A percentile compares a stretch with the other conserved stretches of the same genome.
Evolutionary conservation across 2,797 vertebrate genomes (phyloP).

Genomic region (Melanotaenia trifasciata): DNA sequence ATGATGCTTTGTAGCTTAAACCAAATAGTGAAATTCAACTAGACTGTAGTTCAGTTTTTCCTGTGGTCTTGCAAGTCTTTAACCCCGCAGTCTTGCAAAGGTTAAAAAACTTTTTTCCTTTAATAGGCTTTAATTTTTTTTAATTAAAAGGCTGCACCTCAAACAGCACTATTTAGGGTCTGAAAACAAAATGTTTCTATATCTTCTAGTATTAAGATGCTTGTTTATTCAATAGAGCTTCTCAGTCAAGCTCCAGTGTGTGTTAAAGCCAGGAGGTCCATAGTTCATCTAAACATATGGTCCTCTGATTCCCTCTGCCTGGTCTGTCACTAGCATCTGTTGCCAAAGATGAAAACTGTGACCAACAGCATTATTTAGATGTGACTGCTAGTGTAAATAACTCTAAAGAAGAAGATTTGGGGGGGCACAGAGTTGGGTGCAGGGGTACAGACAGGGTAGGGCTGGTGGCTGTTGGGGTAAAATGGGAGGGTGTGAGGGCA

Average conservation of each 20-base stretch:
- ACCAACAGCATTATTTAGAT: conserved; percentile 78
- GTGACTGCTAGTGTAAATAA: conserved; percentile 52
- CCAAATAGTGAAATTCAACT: too few relatives aligned
- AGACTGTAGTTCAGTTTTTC: too few relatives aligned
- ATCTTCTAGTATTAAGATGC: neutral
- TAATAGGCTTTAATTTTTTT: too few relatives aligned
- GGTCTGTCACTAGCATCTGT: conserved; percentile 90
- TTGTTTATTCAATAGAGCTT: conserved; percentile 1
- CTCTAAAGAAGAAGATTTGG: conserved; percentile 15
- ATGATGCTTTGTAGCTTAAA: too few relatives aligned
- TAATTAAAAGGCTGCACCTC: too few relatives aligned
- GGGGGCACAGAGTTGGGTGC: conserved; percentile 26
- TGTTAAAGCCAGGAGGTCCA: conserved; percentile 73
- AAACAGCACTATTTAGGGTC: neutral
- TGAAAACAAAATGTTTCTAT: neutral
- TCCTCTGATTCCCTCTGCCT: conserved; percentile 89
- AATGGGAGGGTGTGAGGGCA: conserved; percentile 64
- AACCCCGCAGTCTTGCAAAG: too few relatives aligned
- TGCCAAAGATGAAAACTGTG: conserved; percentile 89
- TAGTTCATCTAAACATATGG: conserved; percentile 94
- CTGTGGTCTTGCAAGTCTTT: too few relatives aligned
- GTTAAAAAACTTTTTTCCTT: too few relatives aligned
- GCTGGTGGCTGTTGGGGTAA: conserved; percentile 62
- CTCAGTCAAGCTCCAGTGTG: conserved; percentile 4
- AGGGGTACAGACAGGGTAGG: conserved; percentile 54